These are phyloP conservation scores for Synaphobranchus kaupii DNA, from an alignment of 2,797 vertebrate species.

Conservation along the genomic window DNA sequence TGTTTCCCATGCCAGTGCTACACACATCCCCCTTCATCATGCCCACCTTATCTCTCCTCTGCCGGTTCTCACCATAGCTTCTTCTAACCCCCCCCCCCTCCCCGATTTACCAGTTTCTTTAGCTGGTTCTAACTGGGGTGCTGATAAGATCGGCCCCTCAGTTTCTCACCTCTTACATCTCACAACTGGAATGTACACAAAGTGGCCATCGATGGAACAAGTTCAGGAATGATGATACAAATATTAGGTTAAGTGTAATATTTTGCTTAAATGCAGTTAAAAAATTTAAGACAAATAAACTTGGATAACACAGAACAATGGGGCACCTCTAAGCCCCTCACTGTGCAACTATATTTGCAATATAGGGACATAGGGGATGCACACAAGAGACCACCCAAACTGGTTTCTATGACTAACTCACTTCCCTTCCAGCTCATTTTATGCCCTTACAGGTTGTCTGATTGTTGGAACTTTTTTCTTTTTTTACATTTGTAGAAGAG, in stretches of 20 bases:
- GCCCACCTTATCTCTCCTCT: slow-evolving; percentile 6
- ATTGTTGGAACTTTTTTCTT: slow-evolving; percentile 12
- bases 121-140: neutral
- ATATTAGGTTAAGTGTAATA: neutral
- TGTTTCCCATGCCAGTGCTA: neutral
- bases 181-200: neutral
- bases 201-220: neutral
- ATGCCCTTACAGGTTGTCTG: neutral
- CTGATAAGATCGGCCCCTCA: neutral
- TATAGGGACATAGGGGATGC: neutral
- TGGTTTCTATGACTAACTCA: neutral
- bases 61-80: slow-evolving; percentile 9
- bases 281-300: neutral
- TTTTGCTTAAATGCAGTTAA: neutral
- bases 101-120: neutral
- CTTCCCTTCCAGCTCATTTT: slow-evolving; percentile 24
- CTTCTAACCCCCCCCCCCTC: neutral
- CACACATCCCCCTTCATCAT: neutral
- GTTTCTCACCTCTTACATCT: neutral
- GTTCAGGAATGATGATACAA: neutral
- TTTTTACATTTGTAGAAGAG: slow-evolving; percentile 24
- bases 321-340: neutral
- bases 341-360: neutral
- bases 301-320: neutral
- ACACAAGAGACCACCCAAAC: neutral